A percentile compares a stretch with the other conserved stretches of the same genome.
These are phyloP conservation scores for Silvanus unidentatus DNA, from an alignment of 2,888 invertebrate genomes.

Conservation along the genomic window DNA sequence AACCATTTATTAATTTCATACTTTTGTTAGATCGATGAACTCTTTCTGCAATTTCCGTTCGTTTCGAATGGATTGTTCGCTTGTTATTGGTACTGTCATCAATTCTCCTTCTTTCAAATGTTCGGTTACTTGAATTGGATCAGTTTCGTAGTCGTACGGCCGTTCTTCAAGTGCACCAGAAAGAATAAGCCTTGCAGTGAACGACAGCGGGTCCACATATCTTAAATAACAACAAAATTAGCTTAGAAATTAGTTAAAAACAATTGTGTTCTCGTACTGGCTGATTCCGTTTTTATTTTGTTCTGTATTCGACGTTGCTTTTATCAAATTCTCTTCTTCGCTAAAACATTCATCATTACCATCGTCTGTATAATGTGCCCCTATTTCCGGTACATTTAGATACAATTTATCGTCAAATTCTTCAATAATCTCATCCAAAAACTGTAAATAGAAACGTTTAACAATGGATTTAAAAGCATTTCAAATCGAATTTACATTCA, in stretches of 20 bases:
- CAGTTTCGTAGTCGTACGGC: too few relatives aligned
- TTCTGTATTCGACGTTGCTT: not conserved
- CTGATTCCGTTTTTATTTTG: slow-evolving; percentile 1
- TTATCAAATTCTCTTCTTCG: slow-evolving; percentile 54
- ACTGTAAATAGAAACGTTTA: slow-evolving; percentile 31
- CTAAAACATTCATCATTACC: slow-evolving; percentile 67
- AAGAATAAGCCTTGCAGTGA: too few relatives aligned
- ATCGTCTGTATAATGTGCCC: slow-evolving; percentile 79
- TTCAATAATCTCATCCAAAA: slow-evolving; percentile 62
- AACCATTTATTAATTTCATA: slow-evolving; percentile 56
- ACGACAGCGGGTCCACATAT: too few relatives aligned
- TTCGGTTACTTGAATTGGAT: too few relatives aligned
- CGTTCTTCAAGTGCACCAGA: too few relatives aligned
- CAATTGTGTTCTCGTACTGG: too few relatives aligned
- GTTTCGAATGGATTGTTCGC: slow-evolving; percentile 59
- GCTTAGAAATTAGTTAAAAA: not conserved
- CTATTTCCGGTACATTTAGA: slow-evolving; percentile 80
- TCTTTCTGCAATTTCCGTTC: slow-evolving; percentile 81
- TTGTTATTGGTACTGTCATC: not conserved
- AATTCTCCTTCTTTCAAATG: too few relatives aligned
- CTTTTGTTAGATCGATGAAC: slow-evolving; percentile 78
- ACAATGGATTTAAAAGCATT: too few relatives aligned
- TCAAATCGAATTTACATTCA: too few relatives aligned
- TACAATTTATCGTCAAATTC: slow-evolving; percentile 63
- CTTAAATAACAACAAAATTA: not conserved